Evolutionary conservation across 2,888 invertebrate species (phyloP), one percentile per base, ranked within the genome.

Genomic region (Lapara coniferarum): DNA sequence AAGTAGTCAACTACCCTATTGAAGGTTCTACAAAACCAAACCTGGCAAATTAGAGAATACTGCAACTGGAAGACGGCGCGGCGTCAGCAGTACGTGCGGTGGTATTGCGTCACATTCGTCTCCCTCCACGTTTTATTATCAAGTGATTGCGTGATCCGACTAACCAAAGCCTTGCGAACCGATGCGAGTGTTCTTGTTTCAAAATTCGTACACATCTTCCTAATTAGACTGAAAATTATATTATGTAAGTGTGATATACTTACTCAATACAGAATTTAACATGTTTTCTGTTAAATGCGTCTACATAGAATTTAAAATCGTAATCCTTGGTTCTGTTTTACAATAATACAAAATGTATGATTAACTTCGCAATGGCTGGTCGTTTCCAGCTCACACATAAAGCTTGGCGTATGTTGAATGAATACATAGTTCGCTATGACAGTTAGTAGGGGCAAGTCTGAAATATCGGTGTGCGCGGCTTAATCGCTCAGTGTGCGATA

Each of bases 401-500:
- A 53, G 55, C 19, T 44, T 46, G 53, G 73, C 76, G 74, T 78
- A 75, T 77, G 75, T 78, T 77, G 70, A 74, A 70, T 75, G 77
- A 77, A 79, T 81, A 63, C 85, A 86, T 87, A 86, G 86, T 87
- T 86, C 83, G 86, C 84, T 90, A 91, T 91, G 93, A 92, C 92
- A 92, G 91, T 91, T 92, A 91, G 91, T 91, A 90, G 89, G 90
- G 92, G 90, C 89, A 90, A 92, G 91, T 91, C 91, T 92, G 91
- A 92, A 92, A 92, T 93, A 92, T 92, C 90, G 92, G 89, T 89
- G 89, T 89, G 86, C 91, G 92, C 92, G 92, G 92, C 92, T 92
- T 93, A 93, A 93, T 93, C 93, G 92, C 88, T 92, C 92, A 91
- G 91, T 87, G 92, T 89, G 91, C 91, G 92, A 92, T 93, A 93